A percentile compares a stretch with the other conserved stretches of the same genome.
Evolutionary conservation across 2,797 vertebrate species (phyloP).

Genomic region (Astyanax mexicanus): DNA sequence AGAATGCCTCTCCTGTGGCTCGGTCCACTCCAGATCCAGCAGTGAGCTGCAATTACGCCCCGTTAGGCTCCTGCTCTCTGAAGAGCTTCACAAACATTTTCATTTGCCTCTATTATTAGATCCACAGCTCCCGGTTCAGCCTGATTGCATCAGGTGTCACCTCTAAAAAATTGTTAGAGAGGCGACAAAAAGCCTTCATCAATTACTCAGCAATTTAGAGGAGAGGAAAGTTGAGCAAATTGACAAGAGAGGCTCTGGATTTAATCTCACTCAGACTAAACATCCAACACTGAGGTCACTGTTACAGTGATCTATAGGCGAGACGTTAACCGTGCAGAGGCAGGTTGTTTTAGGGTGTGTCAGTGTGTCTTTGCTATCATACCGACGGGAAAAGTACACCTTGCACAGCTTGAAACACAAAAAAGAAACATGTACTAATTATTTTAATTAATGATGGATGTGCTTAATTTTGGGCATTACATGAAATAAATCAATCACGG

Average conservation of each 20-base stretch:
- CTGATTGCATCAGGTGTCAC: slow-evolving; percentile 14
- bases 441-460: too few species aligned
- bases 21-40: neutral
- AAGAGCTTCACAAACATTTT: slow-evolving; percentile 5
- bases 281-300: too few species aligned
- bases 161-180: neutral
- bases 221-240: neutral
- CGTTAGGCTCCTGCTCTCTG: neutral
- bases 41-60: neutral
- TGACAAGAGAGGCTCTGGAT: neutral
- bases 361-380: too few species aligned
- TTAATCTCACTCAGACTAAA: neutral
- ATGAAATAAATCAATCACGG: too few species aligned
- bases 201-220: neutral
- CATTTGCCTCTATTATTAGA: slow-evolving; percentile 8
- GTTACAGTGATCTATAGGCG: too few species aligned
- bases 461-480: too few species aligned
- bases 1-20: neutral
- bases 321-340: too few species aligned
- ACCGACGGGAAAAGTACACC: too few species aligned
- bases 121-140: neutral
- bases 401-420: too few species aligned
- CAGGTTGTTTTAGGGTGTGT: too few species aligned
- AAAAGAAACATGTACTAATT: too few species aligned
- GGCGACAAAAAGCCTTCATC: neutral